Base-by-base conservation (phyloP, 2,797 vertebrate genomes). In the Platyrinchus mystaceus region DNA sequence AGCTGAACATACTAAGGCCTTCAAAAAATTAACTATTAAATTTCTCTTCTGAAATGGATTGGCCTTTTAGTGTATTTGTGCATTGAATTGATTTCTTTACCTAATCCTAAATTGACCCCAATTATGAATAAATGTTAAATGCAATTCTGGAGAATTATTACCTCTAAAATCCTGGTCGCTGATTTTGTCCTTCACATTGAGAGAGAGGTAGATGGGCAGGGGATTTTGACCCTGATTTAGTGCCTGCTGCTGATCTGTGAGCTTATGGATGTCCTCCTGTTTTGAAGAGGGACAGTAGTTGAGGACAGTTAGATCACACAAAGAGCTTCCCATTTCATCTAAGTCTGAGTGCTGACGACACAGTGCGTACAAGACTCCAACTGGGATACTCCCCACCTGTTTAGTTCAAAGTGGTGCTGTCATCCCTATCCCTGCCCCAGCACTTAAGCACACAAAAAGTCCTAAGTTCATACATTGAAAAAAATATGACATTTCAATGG, bases 121-220 rank as follows among this genome's bases (percentile, higher is more conserved):
- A 10, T 10, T 64, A 14, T 8, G 23, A 34, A 73, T 56, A 88
- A 89, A 73, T 10, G 1, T 77, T 49, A 90, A 58, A 44, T 39
- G 27, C 30, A 89, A 2, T 52, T 93, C 46, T 84, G 46, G 32
- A 83, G 21, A 71, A 55, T 62, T 70, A 64, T 98, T 98, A 98
- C 98, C 98, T 98, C 98, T 98, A 88, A 98, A 98, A 87, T 98
- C 98, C 92, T 96, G 88, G 88, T 98, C 97, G 90, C 98, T 98
- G 93, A 97, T 93, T 86, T 97, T 97, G 58, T 98, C 97, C 87
- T 98, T 98, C 84, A 98, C 98, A 88, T 97, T 98, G 90, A 98
- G 97, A 79, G 97, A 97, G 79, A 98, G 97, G 92, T 98, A 98
- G 96, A 98, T 97, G 47, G 98, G 98, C 84, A 98, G 87, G 27